These are phyloP conservation scores for Toxonevra muliebris DNA, from an alignment of 2,888 invertebrate species.

Conservation along the genomic window DNA sequence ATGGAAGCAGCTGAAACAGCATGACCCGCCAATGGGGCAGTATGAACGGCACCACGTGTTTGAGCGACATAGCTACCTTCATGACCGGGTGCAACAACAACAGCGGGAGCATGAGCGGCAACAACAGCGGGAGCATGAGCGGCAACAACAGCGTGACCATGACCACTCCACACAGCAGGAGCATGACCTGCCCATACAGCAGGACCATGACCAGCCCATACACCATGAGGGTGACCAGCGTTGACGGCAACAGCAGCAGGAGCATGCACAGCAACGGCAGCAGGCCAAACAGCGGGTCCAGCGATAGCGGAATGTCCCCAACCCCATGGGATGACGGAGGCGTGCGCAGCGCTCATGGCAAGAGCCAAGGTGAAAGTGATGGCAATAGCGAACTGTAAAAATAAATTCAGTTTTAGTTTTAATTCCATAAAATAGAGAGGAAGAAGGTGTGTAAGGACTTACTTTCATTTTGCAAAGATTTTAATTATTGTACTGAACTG, in stretches of 20 bases:
- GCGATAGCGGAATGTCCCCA: constrained; percentile 43
- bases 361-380: constrained; percentile 52
- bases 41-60: constrained; percentile 66
- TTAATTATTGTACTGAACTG: constrained; percentile 34
- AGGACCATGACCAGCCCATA: constrained; percentile 42
- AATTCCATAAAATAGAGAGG: background rate
- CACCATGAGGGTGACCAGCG: too few relatives aligned
- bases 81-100: constrained; percentile 32
- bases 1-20: constrained; percentile 52
- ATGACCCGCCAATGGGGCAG: constrained; percentile 66
- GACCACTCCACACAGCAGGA: constrained; percentile 47
- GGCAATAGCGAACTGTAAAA: constrained; percentile 47
- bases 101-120: constrained; percentile 38
- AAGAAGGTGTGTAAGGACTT: constrained; percentile 40
- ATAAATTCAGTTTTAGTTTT: background rate
- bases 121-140: constrained; percentile 57
- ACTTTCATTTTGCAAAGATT: constrained; percentile 52
- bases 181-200: constrained; percentile 43
- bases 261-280: constrained; percentile 45
- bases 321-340: constrained; percentile 41
- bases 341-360: constrained; percentile 58
- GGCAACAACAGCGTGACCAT: constrained; percentile 59
- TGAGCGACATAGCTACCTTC: constrained; percentile 58
- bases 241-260: constrained; percentile 32
- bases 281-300: constrained; percentile 42